These are phyloP conservation scores for Margaritifera margaritifera DNA, from an alignment of 2,888 invertebrate species.

Conservation along the genomic window DNA sequence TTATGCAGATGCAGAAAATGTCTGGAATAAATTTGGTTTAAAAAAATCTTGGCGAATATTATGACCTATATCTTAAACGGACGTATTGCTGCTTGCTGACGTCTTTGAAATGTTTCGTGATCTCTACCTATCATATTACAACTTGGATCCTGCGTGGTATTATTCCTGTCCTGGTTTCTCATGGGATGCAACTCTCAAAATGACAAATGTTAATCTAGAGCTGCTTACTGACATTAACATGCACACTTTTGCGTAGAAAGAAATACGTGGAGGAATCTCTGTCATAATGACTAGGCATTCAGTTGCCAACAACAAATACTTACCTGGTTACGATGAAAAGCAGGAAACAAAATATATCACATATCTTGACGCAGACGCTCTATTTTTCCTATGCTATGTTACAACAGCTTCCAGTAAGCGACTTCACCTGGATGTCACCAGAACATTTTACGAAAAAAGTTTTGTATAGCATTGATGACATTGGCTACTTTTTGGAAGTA, in stretches of 20 bases:
- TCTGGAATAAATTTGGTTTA: conserved; percentile 16
- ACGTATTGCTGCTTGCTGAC: conserved; percentile 58
- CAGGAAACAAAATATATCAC: conserved; percentile 5
- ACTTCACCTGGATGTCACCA: conserved; percentile 27
- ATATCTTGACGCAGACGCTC: conserved; percentile 17
- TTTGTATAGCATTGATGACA: not conserved
- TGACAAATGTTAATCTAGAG: conserved; percentile 48
- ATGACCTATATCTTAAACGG: conserved; percentile 7
- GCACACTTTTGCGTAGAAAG: conserved; percentile 39
- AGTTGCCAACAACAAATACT: conserved; percentile 54
- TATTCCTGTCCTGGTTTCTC: conserved; percentile 58
- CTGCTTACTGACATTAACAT: conserved; percentile 52
- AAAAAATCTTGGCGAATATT: conserved; percentile 1
- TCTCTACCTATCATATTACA: conserved; percentile 42
- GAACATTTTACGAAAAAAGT: no score
- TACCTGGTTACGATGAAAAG: conserved; percentile 18
- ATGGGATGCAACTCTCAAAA: conserved; percentile 60
- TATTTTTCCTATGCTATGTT: conserved; percentile 37
- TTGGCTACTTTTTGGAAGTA: conserved; percentile 71
- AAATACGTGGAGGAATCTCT: conserved; percentile 35
- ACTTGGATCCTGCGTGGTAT: conserved; percentile 55
- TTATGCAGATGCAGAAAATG: conserved; percentile 38
- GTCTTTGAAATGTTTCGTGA: conserved; percentile 64
- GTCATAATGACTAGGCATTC: conserved; percentile 28
- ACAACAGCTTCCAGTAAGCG: conserved; percentile 46